Evolutionary conservation across 2,113 vertebrate genomes (phyloP), one percentile per base, ranked within the genome.

Genomic region (Colistium nudipinnis): DNA sequence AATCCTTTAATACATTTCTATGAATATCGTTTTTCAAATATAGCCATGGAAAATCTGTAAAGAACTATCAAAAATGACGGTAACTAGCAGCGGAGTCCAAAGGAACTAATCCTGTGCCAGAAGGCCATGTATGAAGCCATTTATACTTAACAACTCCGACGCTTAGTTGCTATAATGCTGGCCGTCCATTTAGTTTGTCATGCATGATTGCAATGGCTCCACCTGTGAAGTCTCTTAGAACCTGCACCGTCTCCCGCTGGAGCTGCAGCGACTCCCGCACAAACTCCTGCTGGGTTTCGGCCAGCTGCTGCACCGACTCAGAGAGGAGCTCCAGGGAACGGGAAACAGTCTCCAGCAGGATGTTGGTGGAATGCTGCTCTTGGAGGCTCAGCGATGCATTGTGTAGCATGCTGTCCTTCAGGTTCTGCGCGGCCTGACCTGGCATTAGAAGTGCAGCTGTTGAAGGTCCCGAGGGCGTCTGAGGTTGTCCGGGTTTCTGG

Each of bases 271-370:
- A 93, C 72, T 93, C 92, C 0, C 90, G 89, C 8, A 90, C 89
- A 62, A 94, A 94, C 78, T 93, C 92, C 83, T 92, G 92, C 86
- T 94, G 93, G 0, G 91, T 92, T 82, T 93, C 93, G 1, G 91
- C 91, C 44, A 93, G 83, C 88, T 93, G 91, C 87, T 93, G 93
- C 74, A 93, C 86, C 0, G 93, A 93, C 88, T 93, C 92, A 0
- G 93, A 88, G 70, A 94, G 89, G 7, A 93, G 88, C 89, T 93
- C 92, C 28, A 94, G 84, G 1, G 93, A 94, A 68, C 91, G 93
- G 0, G 93, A 93, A 20, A 93, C 90, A 0, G 93, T 91, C 71
- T 87, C 88, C 74, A 94, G 82, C 62, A 93, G 78, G 33, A 90
- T 70, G 76, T 93, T 93, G 64, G 90, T 88, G 69, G 90, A 76